Conservation (phyloP, 2,113 vertebrate species). For the Pampusana beccarii region DNA sequence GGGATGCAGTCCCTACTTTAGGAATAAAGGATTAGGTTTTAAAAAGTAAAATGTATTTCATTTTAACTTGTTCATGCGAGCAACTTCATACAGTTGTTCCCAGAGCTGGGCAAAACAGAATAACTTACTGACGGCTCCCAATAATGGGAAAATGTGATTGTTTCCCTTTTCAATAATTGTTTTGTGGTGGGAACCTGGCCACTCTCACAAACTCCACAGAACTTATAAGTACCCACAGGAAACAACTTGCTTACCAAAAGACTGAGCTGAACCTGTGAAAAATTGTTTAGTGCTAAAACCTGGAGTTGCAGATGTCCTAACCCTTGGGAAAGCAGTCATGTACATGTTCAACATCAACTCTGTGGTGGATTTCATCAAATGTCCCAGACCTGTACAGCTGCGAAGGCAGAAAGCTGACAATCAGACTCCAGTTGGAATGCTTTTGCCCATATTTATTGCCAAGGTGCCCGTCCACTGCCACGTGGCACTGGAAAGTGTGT, state of each 20-base stretch:
- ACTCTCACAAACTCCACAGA: not conserved
- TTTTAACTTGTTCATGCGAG: not conserved
- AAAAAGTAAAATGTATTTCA: not conserved
- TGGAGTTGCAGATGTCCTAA: not conserved
- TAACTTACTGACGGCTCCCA: not conserved
- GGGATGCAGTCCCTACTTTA: not conserved
- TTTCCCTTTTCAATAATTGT: not conserved
- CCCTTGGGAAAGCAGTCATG: not conserved
- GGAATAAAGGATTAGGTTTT: not conserved
- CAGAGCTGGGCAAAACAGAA: not conserved
- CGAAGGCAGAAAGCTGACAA: not conserved
- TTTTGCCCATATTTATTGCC: not conserved
- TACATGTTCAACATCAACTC: accelerated
- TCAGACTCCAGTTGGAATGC: not conserved
- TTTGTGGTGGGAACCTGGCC: not conserved
- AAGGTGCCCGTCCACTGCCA: not conserved
- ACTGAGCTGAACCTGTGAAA: not conserved
- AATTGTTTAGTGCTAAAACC: not conserved
- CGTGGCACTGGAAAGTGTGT: not conserved
- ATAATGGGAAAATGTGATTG: not conserved
- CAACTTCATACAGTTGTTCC: not conserved
- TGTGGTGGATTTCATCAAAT: not conserved
- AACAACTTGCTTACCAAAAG: not conserved
- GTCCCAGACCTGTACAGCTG: not conserved
- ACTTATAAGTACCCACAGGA: accelerated